Conservation (phyloP, 2,113 vertebrate species). For the Phycodurus eques region DNA sequence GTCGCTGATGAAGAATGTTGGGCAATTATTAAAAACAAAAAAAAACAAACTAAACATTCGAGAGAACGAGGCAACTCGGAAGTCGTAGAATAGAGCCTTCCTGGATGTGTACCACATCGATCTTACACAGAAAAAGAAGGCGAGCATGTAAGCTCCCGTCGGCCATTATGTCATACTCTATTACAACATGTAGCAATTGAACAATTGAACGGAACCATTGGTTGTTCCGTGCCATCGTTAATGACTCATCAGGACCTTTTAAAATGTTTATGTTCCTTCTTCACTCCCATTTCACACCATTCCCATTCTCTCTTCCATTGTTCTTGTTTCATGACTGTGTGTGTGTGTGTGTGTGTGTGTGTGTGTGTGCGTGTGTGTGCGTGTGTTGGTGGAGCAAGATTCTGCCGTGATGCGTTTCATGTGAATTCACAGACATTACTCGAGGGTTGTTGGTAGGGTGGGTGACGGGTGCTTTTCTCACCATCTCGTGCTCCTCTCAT, state of each 20-base stretch:
- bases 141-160: neutral
- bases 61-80: neutral
- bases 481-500: conserved; percentile 27
- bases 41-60: neutral
- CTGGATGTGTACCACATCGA: neutral
- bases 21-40: too few relatives aligned
- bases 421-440: conserved; percentile 55
- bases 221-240: neutral
- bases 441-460: conserved; percentile 5
- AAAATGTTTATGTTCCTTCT: neutral
- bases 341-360: conserved; percentile 10
- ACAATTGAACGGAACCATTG: neutral
- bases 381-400: conserved; percentile 24
- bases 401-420: conserved; percentile 48
- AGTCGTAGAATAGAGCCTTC: neutral
- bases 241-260: conserved; percentile 9
- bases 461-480: conserved; percentile 4
- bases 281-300: neutral
- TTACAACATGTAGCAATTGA: neutral
- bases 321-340: conserved; percentile 19
- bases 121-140: neutral
- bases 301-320: conserved; percentile 11
- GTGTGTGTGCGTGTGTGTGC: neutral
- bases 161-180: neutral
- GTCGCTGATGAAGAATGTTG: too few relatives aligned